Base-by-base conservation (phyloP, 2,113 vertebrate species). In the Girardinichthys multiradiatus region DNA sequence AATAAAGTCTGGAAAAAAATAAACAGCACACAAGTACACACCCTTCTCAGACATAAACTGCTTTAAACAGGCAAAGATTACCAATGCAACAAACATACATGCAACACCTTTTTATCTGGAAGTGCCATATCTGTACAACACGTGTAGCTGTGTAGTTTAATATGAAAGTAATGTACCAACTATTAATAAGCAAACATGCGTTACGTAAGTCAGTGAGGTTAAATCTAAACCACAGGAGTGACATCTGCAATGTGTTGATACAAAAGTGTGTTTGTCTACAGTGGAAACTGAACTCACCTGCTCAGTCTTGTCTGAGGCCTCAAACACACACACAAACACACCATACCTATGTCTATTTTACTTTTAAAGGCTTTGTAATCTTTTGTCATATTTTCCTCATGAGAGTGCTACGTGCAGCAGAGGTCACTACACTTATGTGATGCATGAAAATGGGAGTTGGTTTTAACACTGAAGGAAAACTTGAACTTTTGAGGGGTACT, bases 271-370 rank as follows among this genome's bases (percentile, higher is more conserved):
- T 64, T 48, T 76, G 48, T 78, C 8, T 65, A 8, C 26, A 39
- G 29, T 70, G 68, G 37, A 54, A 54, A 54, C 35, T 63, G 12
- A 45, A 11, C 73, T 72, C 74, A 70, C 85, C 68, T 91, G 89
- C 82, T 89, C 86, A 67, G 89, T 90, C 90, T 87, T 89, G 89
- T 89, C 72, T 45, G 57, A 70, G 57, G 70, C 70, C 57, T 57
- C 57, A 85, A 51, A 82, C 19, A 51, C 26, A 77, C 51, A 61
- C 7, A 67, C 13, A 78, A 61, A 83, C n/a, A n/a, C n/a, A n/a
- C 35, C 35, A 35, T 5, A 35, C 35, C 35, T 35, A 35, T 35
- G 62, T 63, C 64, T 81, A 42, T 39, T 42, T 70, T n/a, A 33
- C 58, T 80, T 51, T 0, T 9, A 78, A 57, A 26, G 0, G 30